A percentile compares a stretch with the other conserved stretches of the same genome.
Evolutionary conservation across 2,113 vertebrate species (phyloP).

Genomic region (Ceuthmochares aereus): DNA sequence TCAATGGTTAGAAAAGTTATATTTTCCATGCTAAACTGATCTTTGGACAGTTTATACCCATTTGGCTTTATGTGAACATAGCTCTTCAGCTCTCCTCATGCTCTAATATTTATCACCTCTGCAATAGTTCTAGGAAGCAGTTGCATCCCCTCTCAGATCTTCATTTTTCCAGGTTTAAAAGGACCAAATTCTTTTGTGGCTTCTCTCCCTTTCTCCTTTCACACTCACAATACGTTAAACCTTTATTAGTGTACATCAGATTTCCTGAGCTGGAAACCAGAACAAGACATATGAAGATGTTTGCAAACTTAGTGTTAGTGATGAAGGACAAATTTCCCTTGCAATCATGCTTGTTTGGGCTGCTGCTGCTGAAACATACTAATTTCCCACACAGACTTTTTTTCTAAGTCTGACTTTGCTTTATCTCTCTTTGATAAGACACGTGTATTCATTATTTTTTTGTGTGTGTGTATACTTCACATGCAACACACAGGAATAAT

Average conservation of each 20-base stretch:
- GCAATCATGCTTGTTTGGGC: not conserved
- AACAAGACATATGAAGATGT: not conserved
- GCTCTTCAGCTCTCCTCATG: not conserved
- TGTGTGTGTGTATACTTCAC: not conserved
- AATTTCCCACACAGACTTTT: not conserved
- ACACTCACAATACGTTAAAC: not conserved
- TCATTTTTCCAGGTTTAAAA: not conserved
- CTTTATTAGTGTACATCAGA: not conserved
- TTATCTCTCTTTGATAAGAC: not conserved
- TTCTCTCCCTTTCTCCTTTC: not conserved
- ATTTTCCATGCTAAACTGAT: not conserved
- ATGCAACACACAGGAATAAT: not conserved
- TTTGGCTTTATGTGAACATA: not conserved
- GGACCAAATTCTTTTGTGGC: not conserved
- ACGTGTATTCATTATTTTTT: not conserved
- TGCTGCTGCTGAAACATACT: not conserved
- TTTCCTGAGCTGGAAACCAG: not conserved
- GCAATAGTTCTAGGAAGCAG: not conserved
- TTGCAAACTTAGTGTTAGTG: not conserved
- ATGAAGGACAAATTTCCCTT: not conserved
- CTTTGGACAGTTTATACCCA: not conserved
- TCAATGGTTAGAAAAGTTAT: not conserved
- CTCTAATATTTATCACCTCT: not conserved
- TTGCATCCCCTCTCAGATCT: not conserved
- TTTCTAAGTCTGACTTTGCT: not conserved